A percentile compares a stretch with the other conserved stretches of the same genome.
These are phyloP conservation scores for Keiferia lycopersicella DNA, from an alignment of 2,888 invertebrate species.

Conservation along the genomic window DNA sequence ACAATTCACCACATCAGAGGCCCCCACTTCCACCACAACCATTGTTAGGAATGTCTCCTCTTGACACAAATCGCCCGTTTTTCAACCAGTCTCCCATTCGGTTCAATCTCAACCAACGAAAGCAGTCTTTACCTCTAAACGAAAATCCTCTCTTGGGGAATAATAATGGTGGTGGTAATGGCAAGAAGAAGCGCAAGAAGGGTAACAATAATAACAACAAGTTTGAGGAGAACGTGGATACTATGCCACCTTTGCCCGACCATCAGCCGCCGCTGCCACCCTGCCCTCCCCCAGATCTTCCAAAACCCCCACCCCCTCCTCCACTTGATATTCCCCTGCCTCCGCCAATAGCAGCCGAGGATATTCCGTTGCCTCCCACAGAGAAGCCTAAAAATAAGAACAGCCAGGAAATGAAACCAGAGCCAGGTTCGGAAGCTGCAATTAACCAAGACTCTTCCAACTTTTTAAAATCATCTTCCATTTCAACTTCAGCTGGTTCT, in stretches of 20 bases:
- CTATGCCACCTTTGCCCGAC: constrained; percentile 79
- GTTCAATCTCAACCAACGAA: constrained; percentile 71
- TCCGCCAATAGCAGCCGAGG: constrained; percentile 71
- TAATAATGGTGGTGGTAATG: constrained; percentile 62
- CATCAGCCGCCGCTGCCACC: constrained; percentile 79
- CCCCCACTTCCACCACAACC: constrained; percentile 63
- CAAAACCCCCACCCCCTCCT: constrained; percentile 59
- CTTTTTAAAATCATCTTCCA: constrained; percentile 61
- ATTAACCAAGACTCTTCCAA: constrained; percentile 54
- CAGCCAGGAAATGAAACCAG: constrained; percentile 40
- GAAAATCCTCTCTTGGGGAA: constrained; percentile 69
- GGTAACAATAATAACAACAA: constrained; percentile 82
- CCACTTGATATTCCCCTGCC: constrained; percentile 67
- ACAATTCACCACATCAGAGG: constrained; percentile 57
- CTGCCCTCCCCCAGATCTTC: constrained; percentile 73
- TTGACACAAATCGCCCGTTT: constrained; percentile 68
- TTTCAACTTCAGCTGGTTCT: constrained; percentile 76
- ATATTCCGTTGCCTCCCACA: constrained; percentile 61
- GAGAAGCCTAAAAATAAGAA: constrained; percentile 51
- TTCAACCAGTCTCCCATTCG: constrained; percentile 72
- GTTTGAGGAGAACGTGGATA: constrained; percentile 62
- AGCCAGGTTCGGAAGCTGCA: constrained; percentile 43
- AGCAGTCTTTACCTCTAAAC: constrained; percentile 64
- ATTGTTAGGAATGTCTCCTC: constrained; percentile 71
- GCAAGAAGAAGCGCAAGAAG: constrained; percentile 89